phyloP scores from a whole-genome alignment of 2,888 invertebrate genomes.

The Thereva nobilitata region DNA sequence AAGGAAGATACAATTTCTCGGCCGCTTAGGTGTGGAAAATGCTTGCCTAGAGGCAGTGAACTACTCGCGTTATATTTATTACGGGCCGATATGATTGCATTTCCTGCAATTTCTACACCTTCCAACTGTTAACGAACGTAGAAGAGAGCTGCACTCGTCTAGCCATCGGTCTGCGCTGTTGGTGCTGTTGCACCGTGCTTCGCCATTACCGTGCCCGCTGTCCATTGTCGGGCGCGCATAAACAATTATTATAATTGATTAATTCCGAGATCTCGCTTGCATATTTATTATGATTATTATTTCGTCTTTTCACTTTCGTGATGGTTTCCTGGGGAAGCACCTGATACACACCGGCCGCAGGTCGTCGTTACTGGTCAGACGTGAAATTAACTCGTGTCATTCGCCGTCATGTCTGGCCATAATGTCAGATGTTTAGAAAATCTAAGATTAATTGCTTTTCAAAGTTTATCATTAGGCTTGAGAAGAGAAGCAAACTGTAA shows the following conservation, averaged over 20 bases:
- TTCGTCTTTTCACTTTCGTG: conserved; percentile 29
- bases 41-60: conserved; percentile 6
- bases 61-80: conserved; percentile 25
- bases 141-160: not conserved
- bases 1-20: conserved; percentile 23
- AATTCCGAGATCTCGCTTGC: conserved; percentile 17
- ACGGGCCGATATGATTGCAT: conserved; percentile 22
- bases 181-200: not conserved
- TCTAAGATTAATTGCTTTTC: conserved; percentile 20
- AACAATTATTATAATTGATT: conserved; percentile 31
- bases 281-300: conserved; percentile 14
- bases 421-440: not conserved
- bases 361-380: conserved; percentile 14
- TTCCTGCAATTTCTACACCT: conserved; percentile 32
- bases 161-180: not conserved
- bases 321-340: not conserved
- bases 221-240: conserved; percentile 20
- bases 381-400: conserved; percentile 7
- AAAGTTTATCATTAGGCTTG: conserved; percentile 26
- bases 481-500: conserved; percentile 30
- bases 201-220: not conserved
- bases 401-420: not conserved
- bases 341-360: not conserved
- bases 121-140: conserved; percentile 23
- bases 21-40: conserved; percentile 10